Evolutionary conservation across 2,113 vertebrate species (phyloP), one percentile per base, ranked within the genome.

Genomic region (Melanotaenia duboulayi): DNA sequence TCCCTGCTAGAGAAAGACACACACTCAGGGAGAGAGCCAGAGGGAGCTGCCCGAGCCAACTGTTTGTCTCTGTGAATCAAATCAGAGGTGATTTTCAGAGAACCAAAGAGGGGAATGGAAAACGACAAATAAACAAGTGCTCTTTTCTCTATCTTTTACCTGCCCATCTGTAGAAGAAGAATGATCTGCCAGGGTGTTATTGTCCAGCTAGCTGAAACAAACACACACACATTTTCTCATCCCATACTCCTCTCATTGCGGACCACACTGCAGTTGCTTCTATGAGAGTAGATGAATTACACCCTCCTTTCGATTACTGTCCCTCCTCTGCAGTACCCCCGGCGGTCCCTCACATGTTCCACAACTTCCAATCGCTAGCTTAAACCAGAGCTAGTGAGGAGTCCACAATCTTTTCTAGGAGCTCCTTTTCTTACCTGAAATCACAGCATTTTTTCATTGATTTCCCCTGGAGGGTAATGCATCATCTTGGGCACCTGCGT

Each of bases 91-190:
- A 84, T 83, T 87, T 82, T 78, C 46, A 61, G 82, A 81, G 44
- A 59, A 72, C 28, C 57, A 57, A 72, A 51, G 60, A 66, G 67
- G 48, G 68, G 60, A 81, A 83, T 74, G 39, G 81, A 82, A 81
- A 85, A 86, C 76, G 77, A 87, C 81, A 85, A 85, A 89, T 76
- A 89, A 83, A 88, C 20, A 11, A 83, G 76, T 55, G 76, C 70
- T 59, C 75, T 81, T 80, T 78, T 81, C 74, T 81, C 57, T 58
- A 75, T 69, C 78, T 70, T 84, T 81, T 70, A 70, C 68, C 68
- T 70, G 70, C 32, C 24, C 11, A 55, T 76, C 52, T 0, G 6
- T 54, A 24, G 40, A 80, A 80, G 71, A 86, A 77, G 61, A 83
- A 83, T 71, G 72, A 84, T 76, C 86, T 81, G 83, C 64, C 83